Evolutionary conservation across 2,113 vertebrate genomes (phyloP).

Genomic region (Gasterosteus nipponicus): DNA sequence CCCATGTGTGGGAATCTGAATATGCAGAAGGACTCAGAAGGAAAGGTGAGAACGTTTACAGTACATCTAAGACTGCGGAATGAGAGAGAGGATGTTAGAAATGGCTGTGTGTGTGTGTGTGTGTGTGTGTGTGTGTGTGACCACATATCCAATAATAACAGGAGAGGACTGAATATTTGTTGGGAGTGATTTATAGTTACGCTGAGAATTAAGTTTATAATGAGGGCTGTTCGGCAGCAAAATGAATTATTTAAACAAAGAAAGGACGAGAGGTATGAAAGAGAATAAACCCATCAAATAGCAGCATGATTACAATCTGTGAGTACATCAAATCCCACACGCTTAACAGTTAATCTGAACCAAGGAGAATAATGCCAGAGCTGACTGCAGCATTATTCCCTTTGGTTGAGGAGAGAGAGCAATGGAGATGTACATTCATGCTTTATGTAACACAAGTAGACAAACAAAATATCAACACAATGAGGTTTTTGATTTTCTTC

Average conservation of each 20-base stretch:
- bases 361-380: background rate
- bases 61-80: conserved; percentile 13
- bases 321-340: too few relatives aligned
- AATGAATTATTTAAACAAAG: background rate
- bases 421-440: background rate
- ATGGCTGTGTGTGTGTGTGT: background rate
- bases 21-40: conserved; percentile 44
- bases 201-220: background rate
- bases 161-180: background rate
- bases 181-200: background rate
- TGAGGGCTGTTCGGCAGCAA: background rate
- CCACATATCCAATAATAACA: background rate
- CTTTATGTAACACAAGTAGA: background rate
- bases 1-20: conserved; percentile 32
- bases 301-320: background rate
- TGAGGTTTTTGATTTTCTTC: too few relatives aligned
- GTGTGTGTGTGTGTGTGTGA: background rate
- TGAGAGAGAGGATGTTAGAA: background rate
- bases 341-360: background rate
- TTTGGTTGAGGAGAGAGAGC: background rate
- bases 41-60: conserved; percentile 42
- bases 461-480: background rate
- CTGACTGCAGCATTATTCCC: background rate
- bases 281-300: background rate
- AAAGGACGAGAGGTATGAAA: background rate